These are phyloP conservation scores for Lophotis ruficrista DNA, from an alignment of 2,113 vertebrate species.

Conservation along the genomic window DNA sequence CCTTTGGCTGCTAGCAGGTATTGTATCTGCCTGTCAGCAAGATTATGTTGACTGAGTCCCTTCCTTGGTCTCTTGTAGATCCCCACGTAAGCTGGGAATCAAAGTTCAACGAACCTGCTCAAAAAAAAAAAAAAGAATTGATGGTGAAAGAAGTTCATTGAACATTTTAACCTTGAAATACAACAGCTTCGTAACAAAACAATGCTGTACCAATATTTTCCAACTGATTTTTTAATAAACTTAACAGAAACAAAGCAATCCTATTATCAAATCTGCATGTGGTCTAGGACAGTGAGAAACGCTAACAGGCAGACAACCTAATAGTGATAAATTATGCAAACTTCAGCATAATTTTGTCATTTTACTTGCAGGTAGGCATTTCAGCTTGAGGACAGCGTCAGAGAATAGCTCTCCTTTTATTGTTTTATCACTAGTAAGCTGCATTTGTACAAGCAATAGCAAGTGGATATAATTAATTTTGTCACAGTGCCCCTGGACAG, in stretches of 20 bases:
- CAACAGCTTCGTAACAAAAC: not conserved
- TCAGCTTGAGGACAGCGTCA: not conserved
- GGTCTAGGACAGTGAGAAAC: not conserved
- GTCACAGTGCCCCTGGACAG: not conserved
- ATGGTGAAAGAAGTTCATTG: not conserved
- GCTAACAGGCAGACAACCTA: not conserved
- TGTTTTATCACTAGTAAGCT: not conserved
- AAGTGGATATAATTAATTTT: slow-evolving; percentile 24
- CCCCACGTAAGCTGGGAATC: not conserved
- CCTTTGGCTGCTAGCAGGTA: not conserved
- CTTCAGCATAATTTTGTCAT: not conserved
- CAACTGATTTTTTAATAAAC: not conserved
- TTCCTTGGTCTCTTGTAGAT: not conserved
- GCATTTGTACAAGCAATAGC: not conserved
- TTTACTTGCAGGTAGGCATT: not conserved
- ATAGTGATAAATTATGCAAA: not conserved
- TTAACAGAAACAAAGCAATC: not conserved
- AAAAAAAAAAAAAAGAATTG: not conserved
- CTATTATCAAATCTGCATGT: not conserved
- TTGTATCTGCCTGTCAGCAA: not conserved
- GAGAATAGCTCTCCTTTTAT: not conserved
- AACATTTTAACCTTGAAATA: not conserved
- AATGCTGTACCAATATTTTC: not conserved
- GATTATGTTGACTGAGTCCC: not conserved
- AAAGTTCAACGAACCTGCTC: not conserved